These are phyloP conservation scores for Anhinga rufa DNA, from an alignment of 2,113 vertebrate species.

Conservation along the genomic window DNA sequence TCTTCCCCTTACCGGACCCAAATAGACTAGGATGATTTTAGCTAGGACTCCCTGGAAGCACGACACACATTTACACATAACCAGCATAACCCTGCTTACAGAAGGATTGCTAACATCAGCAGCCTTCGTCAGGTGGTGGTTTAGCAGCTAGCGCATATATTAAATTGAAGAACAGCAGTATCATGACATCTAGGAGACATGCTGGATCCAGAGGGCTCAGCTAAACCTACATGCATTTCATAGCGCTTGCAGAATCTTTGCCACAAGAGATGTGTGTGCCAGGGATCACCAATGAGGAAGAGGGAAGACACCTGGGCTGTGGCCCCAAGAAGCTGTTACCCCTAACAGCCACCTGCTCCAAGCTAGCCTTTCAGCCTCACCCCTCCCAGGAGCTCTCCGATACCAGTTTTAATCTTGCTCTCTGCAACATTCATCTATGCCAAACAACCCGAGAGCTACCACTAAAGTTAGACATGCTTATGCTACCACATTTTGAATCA, in stretches of 20 bases:
- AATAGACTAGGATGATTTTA: neutral
- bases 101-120: neutral
- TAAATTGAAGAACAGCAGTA: neutral
- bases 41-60: neutral
- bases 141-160: neutral
- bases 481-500: neutral
- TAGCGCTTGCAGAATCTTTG: neutral
- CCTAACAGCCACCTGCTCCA: neutral
- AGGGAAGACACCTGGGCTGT: neutral
- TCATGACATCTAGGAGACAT: neutral
- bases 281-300: neutral
- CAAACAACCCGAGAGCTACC: neutral
- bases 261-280: neutral
- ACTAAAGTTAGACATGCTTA: neutral
- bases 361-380: neutral
- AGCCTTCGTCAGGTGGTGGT: neutral
- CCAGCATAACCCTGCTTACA: neutral
- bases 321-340: neutral
- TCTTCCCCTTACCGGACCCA: neutral
- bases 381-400: neutral
- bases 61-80: accelerated
- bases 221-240: accelerated
- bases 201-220: neutral
- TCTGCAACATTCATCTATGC: neutral
- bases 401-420: neutral